Evolutionary conservation across 2,888 invertebrate genomes (phyloP).

Genomic region (Periphyllus acericola): DNA sequence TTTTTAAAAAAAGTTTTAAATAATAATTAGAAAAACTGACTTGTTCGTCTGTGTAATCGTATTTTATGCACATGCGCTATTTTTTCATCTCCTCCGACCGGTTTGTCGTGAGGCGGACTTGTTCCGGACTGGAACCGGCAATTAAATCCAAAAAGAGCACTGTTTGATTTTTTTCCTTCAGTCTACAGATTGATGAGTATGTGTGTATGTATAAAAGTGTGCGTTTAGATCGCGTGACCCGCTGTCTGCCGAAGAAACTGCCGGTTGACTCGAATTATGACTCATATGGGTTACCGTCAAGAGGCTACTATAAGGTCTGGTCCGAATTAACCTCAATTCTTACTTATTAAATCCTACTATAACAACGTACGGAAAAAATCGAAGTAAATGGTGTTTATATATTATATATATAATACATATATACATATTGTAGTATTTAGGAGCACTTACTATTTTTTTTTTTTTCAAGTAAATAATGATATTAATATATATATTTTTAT

Average conservation of each 20-base stretch:
- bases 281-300: constrained; percentile 57
- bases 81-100: constrained; percentile 13
- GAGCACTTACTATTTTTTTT: background rate
- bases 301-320: constrained; percentile 57
- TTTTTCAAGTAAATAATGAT: background rate
- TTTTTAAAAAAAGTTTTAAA: constrained; percentile 16
- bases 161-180: constrained; percentile 21
- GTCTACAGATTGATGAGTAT: background rate
- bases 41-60: background rate
- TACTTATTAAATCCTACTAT: constrained; percentile 33
- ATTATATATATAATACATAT: no score
- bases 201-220: background rate
- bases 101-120: constrained; percentile 29
- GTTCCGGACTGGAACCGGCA: constrained; percentile 37
- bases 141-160: constrained; percentile 49
- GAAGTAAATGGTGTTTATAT: background rate
- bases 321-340: constrained; percentile 60
- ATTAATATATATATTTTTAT: no score
- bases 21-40: constrained; percentile 15
- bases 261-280: constrained; percentile 44
- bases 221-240: constrained; percentile 48
- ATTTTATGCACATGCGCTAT: background rate
- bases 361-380: constrained; percentile 15
- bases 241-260: constrained; percentile 52
- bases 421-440: background rate